These are phyloP conservation scores for Perognathus longimembris DNA, from an alignment of 2,113 vertebrate genomes.

Conservation along the genomic window DNA sequence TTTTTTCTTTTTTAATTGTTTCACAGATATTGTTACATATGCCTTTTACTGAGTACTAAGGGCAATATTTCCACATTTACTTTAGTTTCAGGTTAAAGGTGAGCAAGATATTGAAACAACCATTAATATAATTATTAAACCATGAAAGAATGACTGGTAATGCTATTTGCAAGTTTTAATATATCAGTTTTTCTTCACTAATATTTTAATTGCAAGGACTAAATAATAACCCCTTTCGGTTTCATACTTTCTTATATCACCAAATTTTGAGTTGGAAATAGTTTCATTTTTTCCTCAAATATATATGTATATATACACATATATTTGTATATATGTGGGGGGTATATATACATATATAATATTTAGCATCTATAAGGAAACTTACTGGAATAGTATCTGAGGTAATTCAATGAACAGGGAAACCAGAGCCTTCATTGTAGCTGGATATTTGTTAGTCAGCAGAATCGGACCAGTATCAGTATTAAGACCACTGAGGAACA, in stretches of 20 bases:
- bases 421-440: background rate
- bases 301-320: too few relatives aligned
- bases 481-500: too few relatives aligned
- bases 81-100: background rate
- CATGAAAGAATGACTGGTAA: background rate
- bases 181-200: background rate
- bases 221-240: background rate
- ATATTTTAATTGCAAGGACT: background rate
- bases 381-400: background rate
- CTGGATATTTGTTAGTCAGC: background rate
- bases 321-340: too few relatives aligned
- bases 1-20: too few relatives aligned
- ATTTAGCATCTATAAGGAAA: background rate
- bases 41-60: background rate
- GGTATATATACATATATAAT: too few relatives aligned
- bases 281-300: background rate
- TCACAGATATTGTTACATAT: background rate
- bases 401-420: background rate
- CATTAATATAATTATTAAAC: background rate
- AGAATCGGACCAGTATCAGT: too few relatives aligned
- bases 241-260: constrained; percentile 2
- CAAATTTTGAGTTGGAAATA: background rate
- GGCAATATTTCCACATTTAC: background rate
- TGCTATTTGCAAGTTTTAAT: constrained; percentile 34
- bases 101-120: too few relatives aligned